Evolutionary conservation across 2,797 vertebrate species (phyloP), one percentile per base, ranked within the genome.

Genomic region (Alosa sapidissima): DNA sequence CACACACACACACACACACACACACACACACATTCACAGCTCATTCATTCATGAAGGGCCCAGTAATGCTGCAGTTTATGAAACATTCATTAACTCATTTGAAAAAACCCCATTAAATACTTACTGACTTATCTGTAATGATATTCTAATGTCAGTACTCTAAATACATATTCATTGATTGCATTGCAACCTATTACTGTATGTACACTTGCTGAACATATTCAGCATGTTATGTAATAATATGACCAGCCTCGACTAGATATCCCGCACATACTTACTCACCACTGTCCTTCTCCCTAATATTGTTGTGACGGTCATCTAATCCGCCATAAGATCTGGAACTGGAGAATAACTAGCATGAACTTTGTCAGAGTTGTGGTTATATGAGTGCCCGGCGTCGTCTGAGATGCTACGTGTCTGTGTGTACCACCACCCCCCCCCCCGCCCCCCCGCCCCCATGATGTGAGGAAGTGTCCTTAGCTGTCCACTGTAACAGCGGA

Each of bases 401-500:
- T 28, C 28, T 28, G 28, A 28, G 28, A 28, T 28, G 28, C 28
- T 28, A 28, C 86, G 82, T 86, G 83, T 78, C 52, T 84, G 88
- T 78, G 81, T 81, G 75, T 36, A n/a, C 1, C 19, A 68, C 8
- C 16, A 5, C 5, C 41, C 16, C 5, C 41, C 68, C 14, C 36
- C 21, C n/a, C n/a, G 5, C 36, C 0, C 36, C 72, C 41, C 41
- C 13, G 0, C 8, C 68, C 14, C 36, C 21, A 28, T 5, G 65
- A 82, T 36, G 65, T 51, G 88, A 91, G 89, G 90, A 82, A 82
- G 91, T 89, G 92, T 94, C 93, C 93, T 93, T 94, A 91, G 91
- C 94, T 94, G 94, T 95, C 93, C 89, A 13, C 83, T 89, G 91
- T 93, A 93, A 94, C 93, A 92, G 92, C 93, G 91, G 86, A 83